Conservation (phyloP, 2,888 invertebrate species). For the Thysanoteuthis rhombus region DNA sequence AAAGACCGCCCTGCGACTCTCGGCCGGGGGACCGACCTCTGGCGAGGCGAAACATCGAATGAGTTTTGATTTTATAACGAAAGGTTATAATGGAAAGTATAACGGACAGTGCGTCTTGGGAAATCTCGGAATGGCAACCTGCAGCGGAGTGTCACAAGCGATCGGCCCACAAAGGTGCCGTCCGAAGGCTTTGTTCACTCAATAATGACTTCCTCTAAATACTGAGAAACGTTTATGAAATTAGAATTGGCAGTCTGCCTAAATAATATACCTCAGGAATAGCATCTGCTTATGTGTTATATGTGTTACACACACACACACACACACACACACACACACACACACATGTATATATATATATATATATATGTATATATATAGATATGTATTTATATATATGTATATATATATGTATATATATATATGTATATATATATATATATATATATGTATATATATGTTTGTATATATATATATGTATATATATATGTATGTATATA, state of each 20-base stretch:
- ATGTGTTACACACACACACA: no score
- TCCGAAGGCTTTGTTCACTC: neutral
- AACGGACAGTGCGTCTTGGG: neutral
- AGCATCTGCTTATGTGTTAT: no score
- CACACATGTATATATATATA: neutral
- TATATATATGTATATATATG: no score
- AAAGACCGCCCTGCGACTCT: neutral
- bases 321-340: no score
- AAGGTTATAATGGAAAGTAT: neutral
- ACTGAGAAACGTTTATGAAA: neutral
- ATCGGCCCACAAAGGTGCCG: neutral
- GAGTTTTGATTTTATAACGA: conserved; percentile 12
- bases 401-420: no score
- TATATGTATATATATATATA: no score
- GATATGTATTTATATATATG: neutral
- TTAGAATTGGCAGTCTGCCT: neutral
- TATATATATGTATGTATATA: no score
- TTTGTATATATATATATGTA: no score
- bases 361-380: neutral
- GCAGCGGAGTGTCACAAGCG: neutral
- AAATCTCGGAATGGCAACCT: neutral
- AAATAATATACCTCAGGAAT: neutral
- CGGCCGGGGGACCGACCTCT: neutral
- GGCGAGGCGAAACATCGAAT: neutral
- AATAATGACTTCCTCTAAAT: neutral